Evolutionary conservation across 2,113 vertebrate genomes (phyloP).

Genomic region (Antechinus stuartii): DNA sequence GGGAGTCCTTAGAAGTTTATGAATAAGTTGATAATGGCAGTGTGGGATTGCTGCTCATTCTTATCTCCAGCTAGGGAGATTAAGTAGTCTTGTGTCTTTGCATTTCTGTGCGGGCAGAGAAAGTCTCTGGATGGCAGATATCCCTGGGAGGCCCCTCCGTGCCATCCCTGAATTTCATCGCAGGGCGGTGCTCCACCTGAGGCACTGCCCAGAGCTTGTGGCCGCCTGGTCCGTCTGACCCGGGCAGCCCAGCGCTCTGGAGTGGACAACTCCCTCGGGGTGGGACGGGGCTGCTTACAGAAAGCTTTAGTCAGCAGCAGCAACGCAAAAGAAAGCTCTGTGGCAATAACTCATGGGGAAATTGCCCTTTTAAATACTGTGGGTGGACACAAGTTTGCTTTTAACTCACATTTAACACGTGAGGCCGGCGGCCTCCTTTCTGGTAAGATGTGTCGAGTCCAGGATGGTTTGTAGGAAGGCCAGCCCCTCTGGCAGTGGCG

Average conservation of each 20-base stretch:
- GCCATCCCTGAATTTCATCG: background rate
- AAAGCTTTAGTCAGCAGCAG: background rate
- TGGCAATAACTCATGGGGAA: background rate
- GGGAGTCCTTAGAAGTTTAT: slow-evolving; percentile 48
- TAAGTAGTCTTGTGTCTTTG: slow-evolving; percentile 33
- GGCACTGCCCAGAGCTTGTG: slow-evolving; percentile 70
- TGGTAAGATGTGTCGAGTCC: background rate
- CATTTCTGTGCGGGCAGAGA: background rate
- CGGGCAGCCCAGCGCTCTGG: background rate
- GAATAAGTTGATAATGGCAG: slow-evolving; percentile 45
- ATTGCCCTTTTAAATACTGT: background rate
- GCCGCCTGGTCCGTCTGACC: slow-evolving; percentile 44
- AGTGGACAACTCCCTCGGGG: background rate
- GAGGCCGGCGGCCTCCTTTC: background rate
- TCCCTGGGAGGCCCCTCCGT: background rate
- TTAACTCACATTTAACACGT: background rate
- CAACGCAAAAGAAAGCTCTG: background rate
- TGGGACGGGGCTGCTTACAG: background rate
- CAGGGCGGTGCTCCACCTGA: slow-evolving; percentile 39
- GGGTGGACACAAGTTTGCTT: background rate
- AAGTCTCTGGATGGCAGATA: slow-evolving; percentile 43
- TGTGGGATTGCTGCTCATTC: slow-evolving; percentile 34
- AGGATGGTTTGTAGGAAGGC: too few relatives aligned
- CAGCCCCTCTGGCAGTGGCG: background rate
- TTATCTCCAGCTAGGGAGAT: slow-evolving; percentile 28